Evolutionary conservation across 2,113 vertebrate genomes (phyloP).

Genomic region (Rattus rattus): DNA sequence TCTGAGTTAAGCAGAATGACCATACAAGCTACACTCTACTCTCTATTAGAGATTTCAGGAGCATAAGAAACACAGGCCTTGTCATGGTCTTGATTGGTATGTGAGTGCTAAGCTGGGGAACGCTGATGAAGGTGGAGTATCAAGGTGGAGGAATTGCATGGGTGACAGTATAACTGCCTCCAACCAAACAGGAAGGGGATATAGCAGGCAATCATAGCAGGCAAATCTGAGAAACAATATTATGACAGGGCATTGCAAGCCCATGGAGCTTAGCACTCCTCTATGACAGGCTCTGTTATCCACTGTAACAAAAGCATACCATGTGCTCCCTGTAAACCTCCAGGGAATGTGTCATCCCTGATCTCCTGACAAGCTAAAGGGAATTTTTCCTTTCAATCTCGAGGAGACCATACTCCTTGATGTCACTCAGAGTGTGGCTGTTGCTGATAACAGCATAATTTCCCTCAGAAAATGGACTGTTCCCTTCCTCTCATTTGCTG

Average conservation of each 20-base stretch:
- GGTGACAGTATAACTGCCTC: constrained; percentile 44
- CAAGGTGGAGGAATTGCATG: background rate
- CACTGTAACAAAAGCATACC: constrained; percentile 71
- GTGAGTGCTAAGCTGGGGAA: background rate
- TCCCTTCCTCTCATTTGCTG: constrained; percentile 60
- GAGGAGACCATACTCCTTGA: constrained; percentile 74
- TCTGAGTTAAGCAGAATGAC: background rate
- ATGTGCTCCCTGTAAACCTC: constrained; percentile 72
- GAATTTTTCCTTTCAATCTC: constrained; percentile 71
- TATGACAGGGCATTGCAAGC: constrained; percentile 70
- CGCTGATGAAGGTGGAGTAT: background rate
- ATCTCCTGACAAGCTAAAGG: constrained; percentile 81
- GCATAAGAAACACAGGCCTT: background rate
- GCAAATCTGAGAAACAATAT: constrained; percentile 69
- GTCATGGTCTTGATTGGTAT: background rate
- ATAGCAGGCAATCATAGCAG: constrained; percentile 64
- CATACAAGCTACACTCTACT: background rate
- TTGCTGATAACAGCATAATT: constrained; percentile 83
- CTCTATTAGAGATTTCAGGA: background rate
- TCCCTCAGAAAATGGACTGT: constrained; percentile 81
- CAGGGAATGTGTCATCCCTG: constrained; percentile 71
- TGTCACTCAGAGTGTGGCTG: constrained; percentile 81
- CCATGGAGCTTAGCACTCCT: constrained; percentile 64
- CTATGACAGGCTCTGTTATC: constrained; percentile 72
- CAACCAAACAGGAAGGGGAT: background rate